Base-by-base conservation (phyloP, 2,888 invertebrate genomes). In the Papilio elwesi region DNA sequence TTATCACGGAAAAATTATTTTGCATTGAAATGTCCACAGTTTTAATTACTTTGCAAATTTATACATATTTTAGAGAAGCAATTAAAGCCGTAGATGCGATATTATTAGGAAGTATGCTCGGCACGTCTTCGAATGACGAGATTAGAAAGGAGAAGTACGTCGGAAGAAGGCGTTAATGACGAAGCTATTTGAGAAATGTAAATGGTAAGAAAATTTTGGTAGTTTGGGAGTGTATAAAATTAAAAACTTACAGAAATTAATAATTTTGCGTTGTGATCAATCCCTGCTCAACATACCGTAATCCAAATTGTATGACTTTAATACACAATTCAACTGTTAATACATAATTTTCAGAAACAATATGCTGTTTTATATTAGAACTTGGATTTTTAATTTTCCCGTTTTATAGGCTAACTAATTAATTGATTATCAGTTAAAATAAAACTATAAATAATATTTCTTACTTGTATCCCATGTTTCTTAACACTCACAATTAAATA, bases 401-500 rank as follows among this genome's bases (percentile, higher is more conserved):
- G 4, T 26, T 26, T 26, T 26, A 26, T 26, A 26, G 26, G 26
- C 26, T 26, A 2, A 26, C 26, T 26, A 26, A 26, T 26, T 26
- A 26, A 26, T 57, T 36, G 0, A 36, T 1, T 26, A 57, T 36
- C 3, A 36, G 3, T 7, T 13, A 36, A 9, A 53, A 12, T 9
- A 0, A 53, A 67, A 49, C n/a, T 49, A 48, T 9, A 68, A 68
- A 53, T n/a, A 43, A 67, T n/a, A 13, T 65, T 15, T 15, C 73
- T 73, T 73, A 73, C 73, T 70, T 73, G 48, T 59, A 69, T 66
- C 69, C 73, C 73, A 73, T 73, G 5, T 12, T 63, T 70, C 36
- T 51, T 49, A 38, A 47, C 55, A 59, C 26, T 26, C 10, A 26
- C 13, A 13, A 8, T 12, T 15, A 65, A 53, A 47, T 47, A 47